These are phyloP conservation scores for Caenorhabditis zanzibari DNA, from an alignment of 2,888 invertebrate genomes.

Conservation along the genomic window DNA sequence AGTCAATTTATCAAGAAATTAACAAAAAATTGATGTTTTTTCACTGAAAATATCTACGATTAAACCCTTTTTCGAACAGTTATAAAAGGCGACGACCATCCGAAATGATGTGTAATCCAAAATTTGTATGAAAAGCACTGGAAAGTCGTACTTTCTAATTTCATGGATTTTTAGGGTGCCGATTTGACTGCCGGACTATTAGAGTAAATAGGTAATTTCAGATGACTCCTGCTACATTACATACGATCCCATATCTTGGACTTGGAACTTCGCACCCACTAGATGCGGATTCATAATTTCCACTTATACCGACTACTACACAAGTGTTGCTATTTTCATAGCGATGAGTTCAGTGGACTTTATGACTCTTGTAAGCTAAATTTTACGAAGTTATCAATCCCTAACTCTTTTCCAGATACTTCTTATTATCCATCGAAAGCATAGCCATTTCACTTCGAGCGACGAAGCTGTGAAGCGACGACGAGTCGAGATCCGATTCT, in stretches of 20 bases:
- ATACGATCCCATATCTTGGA: slow-evolving; percentile 59
- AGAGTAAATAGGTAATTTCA: no score
- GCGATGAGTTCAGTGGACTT: slow-evolving; percentile 66
- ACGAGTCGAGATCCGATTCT: slow-evolving; percentile 68
- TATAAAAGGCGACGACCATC: no score
- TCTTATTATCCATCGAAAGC: slow-evolving; percentile 47
- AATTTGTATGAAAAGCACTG: no score
- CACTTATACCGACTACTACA: slow-evolving; percentile 71
- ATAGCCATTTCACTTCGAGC: slow-evolving; percentile 48
- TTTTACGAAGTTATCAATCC: background rate
- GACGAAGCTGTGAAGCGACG: slow-evolving; percentile 42
- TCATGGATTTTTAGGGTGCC: no score
- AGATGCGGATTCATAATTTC: slow-evolving; percentile 69
- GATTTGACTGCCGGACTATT: no score
- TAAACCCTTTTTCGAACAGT: no score
- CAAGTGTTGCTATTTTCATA: slow-evolving; percentile 64
- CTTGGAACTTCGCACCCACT: slow-evolving; percentile 68
- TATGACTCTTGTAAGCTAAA: slow-evolving; percentile 50
- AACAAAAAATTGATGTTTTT: no score
- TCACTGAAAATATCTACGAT: no score
- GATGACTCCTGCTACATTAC: slow-evolving; percentile 63
- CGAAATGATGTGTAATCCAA: no score
- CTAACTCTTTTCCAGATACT: slow-evolving; percentile 49
- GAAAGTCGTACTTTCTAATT: no score
- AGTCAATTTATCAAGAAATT: no score